phyloP scores from a whole-genome alignment of 2,113 vertebrate species.

The Lophotis ruficrista region DNA sequence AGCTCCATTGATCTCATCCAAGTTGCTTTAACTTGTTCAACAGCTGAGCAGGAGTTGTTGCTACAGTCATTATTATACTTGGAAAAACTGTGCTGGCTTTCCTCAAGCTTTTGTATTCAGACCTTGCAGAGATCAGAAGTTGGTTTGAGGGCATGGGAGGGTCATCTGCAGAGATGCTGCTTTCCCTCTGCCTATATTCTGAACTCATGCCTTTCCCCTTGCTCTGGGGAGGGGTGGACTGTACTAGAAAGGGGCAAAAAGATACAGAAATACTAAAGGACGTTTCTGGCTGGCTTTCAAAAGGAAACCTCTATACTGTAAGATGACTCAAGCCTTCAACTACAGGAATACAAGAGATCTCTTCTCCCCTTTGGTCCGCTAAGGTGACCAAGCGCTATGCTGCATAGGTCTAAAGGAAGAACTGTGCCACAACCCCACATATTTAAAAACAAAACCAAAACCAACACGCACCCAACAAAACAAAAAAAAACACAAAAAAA shows the following conservation, averaged over 20 bases:
- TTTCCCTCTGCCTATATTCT: not conserved
- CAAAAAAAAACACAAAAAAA: not conserved
- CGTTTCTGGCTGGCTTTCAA: not conserved
- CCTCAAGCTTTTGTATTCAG: not conserved
- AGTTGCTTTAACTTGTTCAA: not conserved
- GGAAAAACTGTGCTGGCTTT: not conserved
- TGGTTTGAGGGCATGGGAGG: not conserved
- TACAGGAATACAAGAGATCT: not conserved
- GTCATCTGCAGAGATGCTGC: not conserved
- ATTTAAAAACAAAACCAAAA: not conserved
- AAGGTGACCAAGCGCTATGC: not conserved
- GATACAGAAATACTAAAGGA: not conserved
- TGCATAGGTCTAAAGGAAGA: not conserved
- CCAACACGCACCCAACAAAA: too few relatives aligned
- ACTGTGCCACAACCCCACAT: not conserved
- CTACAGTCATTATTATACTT: not conserved
- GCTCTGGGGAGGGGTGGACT: not conserved
- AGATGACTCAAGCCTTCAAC: not conserved
- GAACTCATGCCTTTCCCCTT: not conserved
- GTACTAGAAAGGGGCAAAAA: not conserved
- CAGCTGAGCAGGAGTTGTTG: not conserved
- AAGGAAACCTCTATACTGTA: not conserved
- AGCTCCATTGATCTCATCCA: not conserved
- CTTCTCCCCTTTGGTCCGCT: not conserved
- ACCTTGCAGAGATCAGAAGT: not conserved